Conservation (phyloP, 1,140 invertebrate species). For the Araneus ventricosus region DNA sequence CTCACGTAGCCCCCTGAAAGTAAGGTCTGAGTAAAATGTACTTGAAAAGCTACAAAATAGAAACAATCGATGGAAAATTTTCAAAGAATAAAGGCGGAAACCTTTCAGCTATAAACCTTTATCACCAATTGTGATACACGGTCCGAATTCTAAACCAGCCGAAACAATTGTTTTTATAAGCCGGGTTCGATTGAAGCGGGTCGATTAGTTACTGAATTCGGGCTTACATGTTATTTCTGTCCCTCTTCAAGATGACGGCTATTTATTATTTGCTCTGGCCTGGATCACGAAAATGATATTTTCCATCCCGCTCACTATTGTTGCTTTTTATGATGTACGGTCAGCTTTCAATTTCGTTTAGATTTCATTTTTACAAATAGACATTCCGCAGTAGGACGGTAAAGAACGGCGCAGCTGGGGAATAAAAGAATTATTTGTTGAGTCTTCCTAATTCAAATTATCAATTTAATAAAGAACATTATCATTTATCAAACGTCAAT, state of each 20-base stretch:
- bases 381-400: neutral
- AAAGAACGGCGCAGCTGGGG: neutral
- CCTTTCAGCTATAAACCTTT: conserved; percentile 74
- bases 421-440: neutral
- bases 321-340: conserved; percentile 53
- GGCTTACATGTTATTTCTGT: conserved; percentile 64
- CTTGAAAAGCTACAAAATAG: conserved; percentile 74
- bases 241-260: conserved; percentile 54
- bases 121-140: conserved; percentile 74
- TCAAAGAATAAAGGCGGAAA: conserved; percentile 64
- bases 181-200: conserved; percentile 52
- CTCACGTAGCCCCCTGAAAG: conserved; percentile 69
- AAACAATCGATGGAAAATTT: conserved; percentile 72
- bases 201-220: conserved; percentile 70
- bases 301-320: conserved; percentile 47
- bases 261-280: conserved; percentile 62
- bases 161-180: conserved; percentile 74
- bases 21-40: conserved; percentile 71
- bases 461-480: no score
- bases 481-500: no score
- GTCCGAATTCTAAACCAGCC: conserved; percentile 70
- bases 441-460: no score
- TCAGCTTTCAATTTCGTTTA: conserved; percentile 36
- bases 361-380: conserved; percentile 59
- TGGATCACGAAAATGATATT: conserved; percentile 60